phyloP scores from a whole-genome alignment of 2,888 invertebrate genomes.

The Elysia crispata region DNA sequence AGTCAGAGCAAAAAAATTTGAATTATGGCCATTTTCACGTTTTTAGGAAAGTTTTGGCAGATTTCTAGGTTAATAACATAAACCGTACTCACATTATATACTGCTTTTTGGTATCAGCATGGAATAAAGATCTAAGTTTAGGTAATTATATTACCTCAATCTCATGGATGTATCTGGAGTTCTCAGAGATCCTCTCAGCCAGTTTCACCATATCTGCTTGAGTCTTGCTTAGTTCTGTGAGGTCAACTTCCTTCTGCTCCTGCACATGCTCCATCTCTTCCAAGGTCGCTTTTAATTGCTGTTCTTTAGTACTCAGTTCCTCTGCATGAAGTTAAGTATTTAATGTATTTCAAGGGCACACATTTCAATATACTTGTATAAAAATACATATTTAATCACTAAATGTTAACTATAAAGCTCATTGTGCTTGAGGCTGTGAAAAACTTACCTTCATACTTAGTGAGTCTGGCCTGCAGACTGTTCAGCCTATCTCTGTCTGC shows the following conservation, averaged over 20 bases:
- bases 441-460: slow-evolving; percentile 65
- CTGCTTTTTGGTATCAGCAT: no score
- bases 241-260: slow-evolving; percentile 58
- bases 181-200: slow-evolving; percentile 58
- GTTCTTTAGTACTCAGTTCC: slow-evolving; percentile 58
- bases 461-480: slow-evolving; percentile 63
- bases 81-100: no score
- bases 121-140: not conserved
- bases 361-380: no score
- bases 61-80: no score
- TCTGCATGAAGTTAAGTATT: slow-evolving; percentile 50
- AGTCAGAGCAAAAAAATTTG: no score
- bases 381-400: no score
- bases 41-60: no score
- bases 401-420: no score
- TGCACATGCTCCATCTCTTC: slow-evolving; percentile 58
- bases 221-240: slow-evolving; percentile 61
- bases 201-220: slow-evolving; percentile 59
- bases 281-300: slow-evolving; percentile 60
- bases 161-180: slow-evolving; percentile 57
- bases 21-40: no score
- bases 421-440: no score
- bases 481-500: slow-evolving; percentile 68
- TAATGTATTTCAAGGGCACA: no score
- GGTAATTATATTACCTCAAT: slow-evolving; percentile 51